Base-by-base conservation (phyloP, 2,797 vertebrate species). In the Siniperca scherzeri region DNA sequence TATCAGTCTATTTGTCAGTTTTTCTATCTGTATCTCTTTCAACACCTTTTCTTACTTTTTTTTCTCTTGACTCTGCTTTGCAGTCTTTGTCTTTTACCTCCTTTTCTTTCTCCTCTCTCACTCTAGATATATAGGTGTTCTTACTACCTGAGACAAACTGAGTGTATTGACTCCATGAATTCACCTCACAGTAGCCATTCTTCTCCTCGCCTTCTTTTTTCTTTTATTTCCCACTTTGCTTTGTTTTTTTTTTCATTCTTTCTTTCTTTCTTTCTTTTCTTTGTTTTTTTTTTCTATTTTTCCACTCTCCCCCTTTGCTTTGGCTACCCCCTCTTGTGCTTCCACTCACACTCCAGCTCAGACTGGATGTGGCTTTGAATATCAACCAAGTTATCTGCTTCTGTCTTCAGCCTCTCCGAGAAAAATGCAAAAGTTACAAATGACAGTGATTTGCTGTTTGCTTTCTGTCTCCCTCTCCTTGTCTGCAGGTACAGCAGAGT, bases 81-180 rank as follows among this genome's bases (percentile, higher is more conserved):
- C n/a, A 10, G 21, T 68, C 36, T 79, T 69, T 80, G 65, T 83
- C 61, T 77, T 72, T 62, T 64, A 30, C 52, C 40, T 67, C 61
- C n/a, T 16, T 27, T 14, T 53, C 50, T 74, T 53, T 62, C 57
- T 30, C 30, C 59, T 62, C 80, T 78, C 69, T 72, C 25, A 65
- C 27, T 56, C n/a, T 71, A 85, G 76, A 91, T 87, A 75, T 88
- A 91, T 85, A 44, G 69, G 21, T 83, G 61, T 83, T 79, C 79
- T 91, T 86, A 87, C 80, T 81, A 72, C 80, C 71, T 78, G 60
- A 84, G 90, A 94, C 86, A 92, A 86, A 91, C 80, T 78, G 84
- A 87, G 70, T 76, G 76, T 66, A 86, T 88, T 81, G 77, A 92
- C 86, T 84, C 78, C 64, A 89, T 91, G 85, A 92, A 91, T 92